Evolutionary conservation across 2,888 invertebrate species (phyloP).

Genomic region (Drosophila villosipedis): DNA sequence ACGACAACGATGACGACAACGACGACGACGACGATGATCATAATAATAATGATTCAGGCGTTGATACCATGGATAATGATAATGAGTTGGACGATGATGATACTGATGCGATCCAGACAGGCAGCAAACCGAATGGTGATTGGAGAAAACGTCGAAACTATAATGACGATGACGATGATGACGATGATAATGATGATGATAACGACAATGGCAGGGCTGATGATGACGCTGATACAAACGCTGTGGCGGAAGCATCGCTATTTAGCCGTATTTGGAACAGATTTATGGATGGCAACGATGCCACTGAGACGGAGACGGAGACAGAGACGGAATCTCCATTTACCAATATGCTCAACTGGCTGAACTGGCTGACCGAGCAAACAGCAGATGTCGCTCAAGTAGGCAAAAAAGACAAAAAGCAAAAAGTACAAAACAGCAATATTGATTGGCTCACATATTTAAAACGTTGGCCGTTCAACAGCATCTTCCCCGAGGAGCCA

Average conservation of each 20-base stretch:
- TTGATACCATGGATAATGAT: conserved; percentile 27
- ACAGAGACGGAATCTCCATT: conserved; percentile 38
- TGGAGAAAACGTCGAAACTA: neutral
- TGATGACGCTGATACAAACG: conserved; percentile 45
- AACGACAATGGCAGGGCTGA: conserved; percentile 45
- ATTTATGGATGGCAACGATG: conserved; percentile 25
- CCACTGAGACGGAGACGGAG: conserved; percentile 8
- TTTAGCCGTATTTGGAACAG: conserved; percentile 56
- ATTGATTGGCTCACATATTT: conserved; percentile 78
- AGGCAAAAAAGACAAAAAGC: conserved; percentile 29
- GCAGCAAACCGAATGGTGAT: neutral
- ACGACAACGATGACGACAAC: neutral
- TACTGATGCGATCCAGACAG: neutral
- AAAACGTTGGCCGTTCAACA: conserved; percentile 84
- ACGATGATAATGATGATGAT: conserved; percentile 25
- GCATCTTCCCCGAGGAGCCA: conserved; percentile 76
- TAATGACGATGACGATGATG: neutral
- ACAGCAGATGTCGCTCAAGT: conserved; percentile 31
- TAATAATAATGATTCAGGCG: conserved; percentile 26
- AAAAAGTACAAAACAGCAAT: conserved; percentile 44
- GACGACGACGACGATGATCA: conserved; percentile 3
- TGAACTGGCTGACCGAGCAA: conserved; percentile 73
- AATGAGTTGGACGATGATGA: conserved; percentile 1
- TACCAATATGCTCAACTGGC: conserved; percentile 81
- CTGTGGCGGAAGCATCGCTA: conserved; percentile 56